These are phyloP conservation scores for Callithrix jacchus DNA, from an alignment of 2,113 vertebrate genomes.

Conservation along the genomic window DNA sequence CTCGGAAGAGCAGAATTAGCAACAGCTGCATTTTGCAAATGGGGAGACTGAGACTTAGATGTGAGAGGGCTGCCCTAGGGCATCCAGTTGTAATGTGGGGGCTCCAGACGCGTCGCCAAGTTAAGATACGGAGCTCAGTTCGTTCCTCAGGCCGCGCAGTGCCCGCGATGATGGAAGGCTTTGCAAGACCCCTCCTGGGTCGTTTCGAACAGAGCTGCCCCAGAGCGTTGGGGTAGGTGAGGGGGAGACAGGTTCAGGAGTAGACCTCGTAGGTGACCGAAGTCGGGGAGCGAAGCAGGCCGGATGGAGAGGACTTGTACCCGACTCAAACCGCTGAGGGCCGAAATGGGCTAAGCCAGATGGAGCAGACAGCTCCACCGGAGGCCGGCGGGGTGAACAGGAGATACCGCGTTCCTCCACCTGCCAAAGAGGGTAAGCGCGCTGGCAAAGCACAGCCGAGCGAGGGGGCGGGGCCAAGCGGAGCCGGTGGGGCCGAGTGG, in stretches of 20 bases:
- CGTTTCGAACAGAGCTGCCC: background rate
- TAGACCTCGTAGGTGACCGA: background rate
- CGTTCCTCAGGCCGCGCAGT: rapidly evolving
- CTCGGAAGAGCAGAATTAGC: rapidly evolving
- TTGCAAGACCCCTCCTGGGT: no score
- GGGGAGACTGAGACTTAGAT: background rate
- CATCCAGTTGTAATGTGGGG: background rate
- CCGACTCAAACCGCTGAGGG: background rate
- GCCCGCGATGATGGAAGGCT: background rate
- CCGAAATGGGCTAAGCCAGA: background rate
- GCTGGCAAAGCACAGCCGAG: background rate
- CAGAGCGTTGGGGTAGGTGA: background rate
- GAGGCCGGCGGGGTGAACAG: rapidly evolving
- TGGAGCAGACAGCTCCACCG: background rate
- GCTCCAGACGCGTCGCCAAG: background rate
- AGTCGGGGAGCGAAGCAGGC: background rate
- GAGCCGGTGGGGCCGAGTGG: rapidly evolving
- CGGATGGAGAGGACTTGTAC: no score
- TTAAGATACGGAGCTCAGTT: background rate
- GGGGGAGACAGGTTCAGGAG: background rate
- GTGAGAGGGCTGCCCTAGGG: background rate
- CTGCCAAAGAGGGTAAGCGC: background rate
- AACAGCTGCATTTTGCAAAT: background rate
- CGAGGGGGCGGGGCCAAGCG: background rate
- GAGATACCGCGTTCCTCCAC: no score